These are phyloP conservation scores for Seriola rivoliana DNA, from an alignment of 2,113 vertebrate genomes.

Conservation along the genomic window DNA sequence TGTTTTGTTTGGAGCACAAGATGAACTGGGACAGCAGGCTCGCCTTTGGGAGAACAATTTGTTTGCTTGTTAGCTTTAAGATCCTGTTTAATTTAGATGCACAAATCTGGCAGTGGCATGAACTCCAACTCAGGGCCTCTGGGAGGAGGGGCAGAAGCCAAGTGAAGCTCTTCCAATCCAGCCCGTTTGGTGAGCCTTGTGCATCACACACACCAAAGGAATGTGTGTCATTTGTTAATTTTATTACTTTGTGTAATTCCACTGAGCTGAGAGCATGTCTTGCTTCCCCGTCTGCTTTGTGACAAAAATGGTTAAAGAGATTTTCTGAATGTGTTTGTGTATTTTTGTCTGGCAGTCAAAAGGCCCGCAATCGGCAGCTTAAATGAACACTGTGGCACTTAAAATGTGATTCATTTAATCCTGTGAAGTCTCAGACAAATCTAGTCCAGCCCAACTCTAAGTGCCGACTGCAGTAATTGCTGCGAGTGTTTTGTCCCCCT, in stretches of 20 bases:
- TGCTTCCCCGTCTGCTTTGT: conserved; percentile 20
- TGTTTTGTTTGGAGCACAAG: conserved; percentile 47
- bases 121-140: conserved; percentile 58
- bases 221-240: conserved; percentile 53
- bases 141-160: conserved; percentile 64
- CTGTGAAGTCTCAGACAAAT: conserved; percentile 40
- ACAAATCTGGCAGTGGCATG: conserved; percentile 70
- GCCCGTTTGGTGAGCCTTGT: conserved; percentile 41
- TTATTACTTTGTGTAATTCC: conserved; percentile 37
- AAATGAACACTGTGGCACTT: conserved; percentile 45
- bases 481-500: conserved; percentile 39
- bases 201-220: conserved; percentile 37
- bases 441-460: conserved; percentile 2
- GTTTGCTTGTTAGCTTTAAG: conserved; percentile 72
- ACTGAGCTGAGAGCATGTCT: conserved; percentile 7
- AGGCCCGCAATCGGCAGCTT: conserved; percentile 36
- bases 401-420: conserved; percentile 40
- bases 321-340: conserved; percentile 27
- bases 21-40: conserved; percentile 54
- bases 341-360: conserved; percentile 45
- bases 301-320: conserved; percentile 38
- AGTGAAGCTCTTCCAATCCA: conserved; percentile 56
- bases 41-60: conserved; percentile 54
- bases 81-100: conserved; percentile 75
- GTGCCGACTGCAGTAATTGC: conserved; percentile 50